Evolutionary conservation across 1,140 invertebrate genomes (phyloP).

Genomic region (Caenorhabditis inopinata): DNA sequence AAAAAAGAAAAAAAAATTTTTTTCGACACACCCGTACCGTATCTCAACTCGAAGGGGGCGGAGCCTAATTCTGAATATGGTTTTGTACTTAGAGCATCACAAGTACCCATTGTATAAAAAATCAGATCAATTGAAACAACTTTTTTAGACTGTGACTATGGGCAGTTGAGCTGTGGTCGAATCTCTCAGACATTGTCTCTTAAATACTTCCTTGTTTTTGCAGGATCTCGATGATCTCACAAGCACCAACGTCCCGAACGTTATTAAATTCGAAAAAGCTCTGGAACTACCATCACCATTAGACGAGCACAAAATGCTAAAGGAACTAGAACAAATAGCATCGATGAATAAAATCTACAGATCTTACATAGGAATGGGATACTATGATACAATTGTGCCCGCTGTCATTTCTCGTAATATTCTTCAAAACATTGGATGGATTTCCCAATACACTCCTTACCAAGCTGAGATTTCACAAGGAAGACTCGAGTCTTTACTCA

Average conservation of each 20-base stretch:
- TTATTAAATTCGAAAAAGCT: constrained; percentile 52
- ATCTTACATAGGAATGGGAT: constrained; percentile 97
- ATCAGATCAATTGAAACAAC: too few species aligned
- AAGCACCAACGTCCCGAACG: constrained; percentile 62
- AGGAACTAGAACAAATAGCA: constrained; percentile 57
- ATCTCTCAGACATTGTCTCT: background rate
- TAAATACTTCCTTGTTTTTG: background rate
- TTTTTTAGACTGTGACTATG: too few species aligned
- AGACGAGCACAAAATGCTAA: constrained; percentile 63
- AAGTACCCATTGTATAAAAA: too few species aligned
- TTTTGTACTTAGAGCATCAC: too few species aligned
- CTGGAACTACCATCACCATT: constrained; percentile 55
- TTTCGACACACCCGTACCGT: too few species aligned
- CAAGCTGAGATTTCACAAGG: constrained; percentile 91
- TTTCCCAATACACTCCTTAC: constrained; percentile 74
- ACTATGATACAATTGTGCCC: constrained; percentile 89
- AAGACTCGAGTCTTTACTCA: constrained; percentile 86
- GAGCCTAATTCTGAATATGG: too few species aligned
- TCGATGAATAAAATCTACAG: constrained; percentile 73
- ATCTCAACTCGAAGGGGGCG: too few species aligned
- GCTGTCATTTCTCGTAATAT: constrained; percentile 93
- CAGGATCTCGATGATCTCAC: constrained; percentile 60
- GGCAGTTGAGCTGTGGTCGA: too few species aligned
- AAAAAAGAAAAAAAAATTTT: too few species aligned
- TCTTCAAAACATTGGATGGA: constrained; percentile 98